Evolutionary conservation across 1,140 invertebrate species (phyloP).

Genomic region (Acromyrmex echinatior): DNA sequence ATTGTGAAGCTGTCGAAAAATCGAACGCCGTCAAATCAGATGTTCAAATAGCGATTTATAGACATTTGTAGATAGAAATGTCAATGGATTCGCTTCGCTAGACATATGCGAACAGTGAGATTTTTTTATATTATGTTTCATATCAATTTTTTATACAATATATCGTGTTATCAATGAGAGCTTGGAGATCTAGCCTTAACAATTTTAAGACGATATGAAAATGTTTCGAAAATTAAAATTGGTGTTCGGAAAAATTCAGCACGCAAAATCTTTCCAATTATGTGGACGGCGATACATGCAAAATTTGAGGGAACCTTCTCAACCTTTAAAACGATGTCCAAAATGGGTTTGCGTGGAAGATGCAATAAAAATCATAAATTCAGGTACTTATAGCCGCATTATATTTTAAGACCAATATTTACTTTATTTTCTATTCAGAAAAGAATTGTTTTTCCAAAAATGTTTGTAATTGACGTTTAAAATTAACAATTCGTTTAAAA

Average conservation of each 20-base stretch:
- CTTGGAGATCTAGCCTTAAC: not conserved
- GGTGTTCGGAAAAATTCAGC: slow-evolving; percentile 55
- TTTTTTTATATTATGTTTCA: slow-evolving; percentile 69
- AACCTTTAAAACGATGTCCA: slow-evolving; percentile 83
- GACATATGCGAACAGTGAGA: slow-evolving; percentile 53
- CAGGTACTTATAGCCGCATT: slow-evolving; percentile 71
- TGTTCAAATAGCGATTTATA: slow-evolving; percentile 64
- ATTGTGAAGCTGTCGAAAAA: slow-evolving; percentile 58
- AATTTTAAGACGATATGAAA: slow-evolving; percentile 13
- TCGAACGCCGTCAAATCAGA: slow-evolving; percentile 68
- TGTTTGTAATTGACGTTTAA: not conserved
- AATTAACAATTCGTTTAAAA: not conserved
- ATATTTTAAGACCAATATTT: not conserved
- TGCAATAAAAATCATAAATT: slow-evolving; percentile 82
- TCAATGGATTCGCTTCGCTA: slow-evolving; percentile 52
- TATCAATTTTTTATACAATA: slow-evolving; percentile 62
- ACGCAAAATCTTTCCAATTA: slow-evolving; percentile 60
- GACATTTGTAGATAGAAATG: slow-evolving; percentile 58
- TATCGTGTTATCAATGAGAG: not conserved
- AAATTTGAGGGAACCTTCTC: slow-evolving; percentile 79
- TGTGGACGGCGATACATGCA: slow-evolving; percentile 59
- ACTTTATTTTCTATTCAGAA: not conserved
- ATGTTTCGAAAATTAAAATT: slow-evolving; percentile 74
- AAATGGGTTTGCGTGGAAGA: slow-evolving; percentile 83
- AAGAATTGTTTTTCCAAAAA: not conserved